Percentiles rank a stretch among this genome's conserved stretches.
phyloP scores from a whole-genome alignment of 2,113 vertebrate species.

The Macrotis lagotis region DNA sequence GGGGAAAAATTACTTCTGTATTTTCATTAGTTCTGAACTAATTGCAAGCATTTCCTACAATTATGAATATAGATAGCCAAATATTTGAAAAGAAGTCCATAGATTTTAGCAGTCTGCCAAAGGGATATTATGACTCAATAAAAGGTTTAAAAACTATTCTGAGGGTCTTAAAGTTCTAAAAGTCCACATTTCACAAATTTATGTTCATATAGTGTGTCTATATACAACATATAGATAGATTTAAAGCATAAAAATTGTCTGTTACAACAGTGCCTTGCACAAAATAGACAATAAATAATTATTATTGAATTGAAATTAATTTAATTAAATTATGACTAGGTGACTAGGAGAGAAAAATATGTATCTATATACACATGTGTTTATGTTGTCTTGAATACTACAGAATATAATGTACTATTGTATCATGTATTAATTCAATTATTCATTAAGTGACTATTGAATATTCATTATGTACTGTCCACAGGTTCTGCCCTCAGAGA shows the following conservation, averaged over 20 bases:
- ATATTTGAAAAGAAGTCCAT: not conserved
- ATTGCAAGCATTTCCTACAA: not conserved
- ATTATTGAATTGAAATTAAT: not conserved
- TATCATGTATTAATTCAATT: not conserved
- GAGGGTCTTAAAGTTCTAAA: not conserved
- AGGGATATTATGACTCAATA: not conserved
- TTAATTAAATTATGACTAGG: not conserved
- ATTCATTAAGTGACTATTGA: not conserved
- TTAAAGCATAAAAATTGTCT: too few relatives aligned
- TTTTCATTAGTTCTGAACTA: not conserved
- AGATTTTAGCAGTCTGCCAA: not conserved
- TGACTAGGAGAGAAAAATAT: not conserved
- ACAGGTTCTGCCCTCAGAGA: not conserved
- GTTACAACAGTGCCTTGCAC: not conserved
- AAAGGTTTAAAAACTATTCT: not conserved
- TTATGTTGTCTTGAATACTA: not conserved
- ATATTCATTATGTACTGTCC: not conserved
- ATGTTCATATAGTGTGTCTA: not conserved
- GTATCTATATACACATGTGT: accelerated
- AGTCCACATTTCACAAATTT: not conserved
- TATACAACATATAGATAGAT: not conserved
- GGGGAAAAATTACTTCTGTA: not conserved
- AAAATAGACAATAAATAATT: not conserved
- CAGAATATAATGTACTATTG: not conserved
- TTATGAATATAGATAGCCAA: not conserved